Conservation (phyloP, 2,797 vertebrate genomes). For the Siniperca obscura region DNA sequence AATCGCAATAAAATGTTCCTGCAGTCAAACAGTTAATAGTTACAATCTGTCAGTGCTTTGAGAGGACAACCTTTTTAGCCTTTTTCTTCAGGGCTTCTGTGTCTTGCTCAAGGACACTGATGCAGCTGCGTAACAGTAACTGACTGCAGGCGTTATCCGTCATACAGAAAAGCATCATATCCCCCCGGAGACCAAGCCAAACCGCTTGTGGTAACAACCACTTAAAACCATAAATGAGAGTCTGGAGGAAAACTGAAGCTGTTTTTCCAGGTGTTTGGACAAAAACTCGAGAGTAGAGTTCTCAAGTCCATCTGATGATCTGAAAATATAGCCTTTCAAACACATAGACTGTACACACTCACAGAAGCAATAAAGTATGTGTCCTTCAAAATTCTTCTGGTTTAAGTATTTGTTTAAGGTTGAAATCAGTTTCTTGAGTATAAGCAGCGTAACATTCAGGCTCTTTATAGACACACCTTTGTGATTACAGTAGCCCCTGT, state of each 20-base stretch:
- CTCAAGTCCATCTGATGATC: slow-evolving; percentile 43
- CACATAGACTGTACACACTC: not conserved
- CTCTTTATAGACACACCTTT: not conserved
- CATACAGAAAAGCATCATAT: slow-evolving; percentile 56
- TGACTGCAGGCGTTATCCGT: slow-evolving; percentile 67
- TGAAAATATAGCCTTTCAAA: slow-evolving; percentile 20
- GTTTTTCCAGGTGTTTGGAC: slow-evolving; percentile 78
- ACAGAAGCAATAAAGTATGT: slow-evolving; percentile 3
- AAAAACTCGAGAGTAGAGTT: slow-evolving; percentile 48
- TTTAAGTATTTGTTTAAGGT: not conserved
- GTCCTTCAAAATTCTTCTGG: not conserved
- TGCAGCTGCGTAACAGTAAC: slow-evolving; percentile 72
- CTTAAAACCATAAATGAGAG: slow-evolving; percentile 70
- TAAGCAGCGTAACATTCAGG: not conserved
- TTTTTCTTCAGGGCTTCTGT: slow-evolving; percentile 21
- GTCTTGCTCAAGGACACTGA: slow-evolving; percentile 50
- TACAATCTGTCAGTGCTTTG: not conserved
- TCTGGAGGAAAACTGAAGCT: slow-evolving; percentile 62
- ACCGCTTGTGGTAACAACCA: slow-evolving; percentile 75
- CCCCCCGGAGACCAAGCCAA: slow-evolving; percentile 69
- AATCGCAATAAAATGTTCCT: slow-evolving; percentile 1
- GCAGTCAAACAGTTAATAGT: not conserved
- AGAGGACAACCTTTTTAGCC: not conserved
- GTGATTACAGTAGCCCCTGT: not conserved
- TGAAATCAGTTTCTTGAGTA: slow-evolving; percentile 9